Conservation (phyloP, 2,888 invertebrate genomes). For the Ophion slaviceki region DNA sequence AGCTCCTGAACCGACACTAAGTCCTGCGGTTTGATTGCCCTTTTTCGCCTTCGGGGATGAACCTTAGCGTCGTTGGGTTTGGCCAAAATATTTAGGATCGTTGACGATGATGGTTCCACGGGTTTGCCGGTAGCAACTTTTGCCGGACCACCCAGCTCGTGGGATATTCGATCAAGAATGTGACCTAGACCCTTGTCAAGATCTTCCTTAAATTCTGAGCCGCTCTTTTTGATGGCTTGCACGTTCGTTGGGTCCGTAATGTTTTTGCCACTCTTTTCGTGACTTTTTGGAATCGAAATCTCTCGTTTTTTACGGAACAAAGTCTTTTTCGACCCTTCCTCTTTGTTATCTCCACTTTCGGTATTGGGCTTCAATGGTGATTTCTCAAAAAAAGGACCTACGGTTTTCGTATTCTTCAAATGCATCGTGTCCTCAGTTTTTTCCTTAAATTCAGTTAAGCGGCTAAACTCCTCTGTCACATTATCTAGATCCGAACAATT, state of each 20-base stretch:
- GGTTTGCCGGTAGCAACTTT: background rate
- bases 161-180: slow-evolving; percentile 57
- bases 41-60: slow-evolving; percentile 44
- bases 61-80: slow-evolving; percentile 58
- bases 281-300: slow-evolving; percentile 1
- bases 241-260: slow-evolving; percentile 14
- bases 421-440: background rate
- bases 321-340: background rate
- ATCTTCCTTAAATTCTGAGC: slow-evolving; percentile 68
- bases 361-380: background rate
- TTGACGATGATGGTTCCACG: slow-evolving; percentile 33
- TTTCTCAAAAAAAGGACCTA: background rate
- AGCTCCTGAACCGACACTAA: slow-evolving; percentile 24
- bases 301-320: slow-evolving; percentile 29
- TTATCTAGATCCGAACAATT: slow-evolving; percentile 66
- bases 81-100: slow-evolving; percentile 52
- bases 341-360: background rate
- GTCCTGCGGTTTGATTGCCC: background rate
- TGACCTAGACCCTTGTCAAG: slow-evolving; percentile 66
- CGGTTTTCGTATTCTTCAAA: background rate
- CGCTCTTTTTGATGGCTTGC: slow-evolving; percentile 53
- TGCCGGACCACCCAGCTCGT: background rate
- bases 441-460: slow-evolving; percentile 15
- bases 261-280: slow-evolving; percentile 33
- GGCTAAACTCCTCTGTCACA: slow-evolving; percentile 38